Percentiles rank a stretch among this genome's conserved stretches.
phyloP scores from a whole-genome alignment of 2,888 invertebrate species.

The Apamea crenata region DNA sequence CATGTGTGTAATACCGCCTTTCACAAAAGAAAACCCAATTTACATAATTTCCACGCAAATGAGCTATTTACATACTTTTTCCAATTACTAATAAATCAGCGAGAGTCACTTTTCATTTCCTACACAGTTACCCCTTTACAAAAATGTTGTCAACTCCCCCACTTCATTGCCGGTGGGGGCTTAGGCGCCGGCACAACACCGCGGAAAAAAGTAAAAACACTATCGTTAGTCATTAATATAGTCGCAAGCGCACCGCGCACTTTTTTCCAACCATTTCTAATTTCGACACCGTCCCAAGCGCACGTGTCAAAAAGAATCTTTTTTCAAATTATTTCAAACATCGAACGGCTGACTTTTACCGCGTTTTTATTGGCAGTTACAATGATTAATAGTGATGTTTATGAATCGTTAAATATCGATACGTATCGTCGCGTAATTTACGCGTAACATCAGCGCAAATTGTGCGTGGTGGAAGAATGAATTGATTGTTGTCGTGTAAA shows the following conservation, averaged over 20 bases:
- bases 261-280: constrained; percentile 87
- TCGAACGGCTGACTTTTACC: constrained; percentile 67
- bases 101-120: constrained; percentile 52
- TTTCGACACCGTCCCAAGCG: constrained; percentile 77
- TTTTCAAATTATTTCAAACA: constrained; percentile 52
- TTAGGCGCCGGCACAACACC: constrained; percentile 80
- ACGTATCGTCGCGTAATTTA: constrained; percentile 61
- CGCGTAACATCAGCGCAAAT: constrained; percentile 58
- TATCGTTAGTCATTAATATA: constrained; percentile 86
- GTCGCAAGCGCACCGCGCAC: constrained; percentile 75
- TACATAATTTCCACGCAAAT: constrained; percentile 37
- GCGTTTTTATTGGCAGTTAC: constrained; percentile 63
- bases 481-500: constrained; percentile 64
- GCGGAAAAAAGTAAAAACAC: constrained; percentile 89
- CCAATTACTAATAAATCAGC: constrained; percentile 47
- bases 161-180: constrained; percentile 87
- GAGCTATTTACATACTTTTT: constrained; percentile 33
- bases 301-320: constrained; percentile 73
- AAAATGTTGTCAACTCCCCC: constrained; percentile 80
- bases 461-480: constrained; percentile 62
- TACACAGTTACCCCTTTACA: constrained; percentile 50
- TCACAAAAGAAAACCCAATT: constrained; percentile 48
- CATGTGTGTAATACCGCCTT: constrained; percentile 25
- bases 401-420: constrained; percentile 66
- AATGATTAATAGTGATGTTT: constrained; percentile 72